Conservation (phyloP, 2,888 invertebrate genomes). For the Yponomeuta malinellus region DNA sequence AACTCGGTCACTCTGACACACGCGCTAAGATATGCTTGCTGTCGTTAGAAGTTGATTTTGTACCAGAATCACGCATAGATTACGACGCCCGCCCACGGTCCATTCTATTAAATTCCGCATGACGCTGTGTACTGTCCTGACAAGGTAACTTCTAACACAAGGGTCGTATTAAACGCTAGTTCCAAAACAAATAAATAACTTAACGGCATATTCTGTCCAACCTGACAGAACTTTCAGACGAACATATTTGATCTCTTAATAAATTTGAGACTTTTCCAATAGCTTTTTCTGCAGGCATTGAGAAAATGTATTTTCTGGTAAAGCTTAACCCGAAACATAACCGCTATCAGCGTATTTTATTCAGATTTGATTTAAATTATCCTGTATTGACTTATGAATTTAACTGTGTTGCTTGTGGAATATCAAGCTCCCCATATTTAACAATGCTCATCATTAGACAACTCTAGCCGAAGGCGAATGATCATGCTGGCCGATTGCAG, state of each 20-base stretch:
- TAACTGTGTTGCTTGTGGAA: slow-evolving; percentile 7
- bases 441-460: slow-evolving; percentile 1
- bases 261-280: slow-evolving; percentile 10
- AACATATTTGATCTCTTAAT: slow-evolving; percentile 9
- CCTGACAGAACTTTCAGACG: slow-evolving; percentile 9
- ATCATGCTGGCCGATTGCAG: neutral
- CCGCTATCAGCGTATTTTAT: slow-evolving; percentile 3
- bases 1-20: too few species aligned
- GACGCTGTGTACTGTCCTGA: slow-evolving; percentile 7
- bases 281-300: slow-evolving; percentile 7
- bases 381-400: neutral
- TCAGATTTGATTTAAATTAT: neutral
- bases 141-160: slow-evolving; percentile 6
- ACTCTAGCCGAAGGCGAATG: neutral
- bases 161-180: slow-evolving; percentile 13
- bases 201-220: slow-evolving; percentile 7
- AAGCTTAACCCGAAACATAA: slow-evolving; percentile 1
- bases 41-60: too few species aligned
- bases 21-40: too few species aligned
- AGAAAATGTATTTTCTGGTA: slow-evolving; percentile 12
- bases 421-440: neutral
- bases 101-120: slow-evolving; percentile 11
- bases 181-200: slow-evolving; percentile 9
- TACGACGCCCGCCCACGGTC: too few species aligned
- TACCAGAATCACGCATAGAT: too few species aligned